These are phyloP conservation scores for Whitmania pigra DNA, from an alignment of 1,140 invertebrate species.

Conservation along the genomic window DNA sequence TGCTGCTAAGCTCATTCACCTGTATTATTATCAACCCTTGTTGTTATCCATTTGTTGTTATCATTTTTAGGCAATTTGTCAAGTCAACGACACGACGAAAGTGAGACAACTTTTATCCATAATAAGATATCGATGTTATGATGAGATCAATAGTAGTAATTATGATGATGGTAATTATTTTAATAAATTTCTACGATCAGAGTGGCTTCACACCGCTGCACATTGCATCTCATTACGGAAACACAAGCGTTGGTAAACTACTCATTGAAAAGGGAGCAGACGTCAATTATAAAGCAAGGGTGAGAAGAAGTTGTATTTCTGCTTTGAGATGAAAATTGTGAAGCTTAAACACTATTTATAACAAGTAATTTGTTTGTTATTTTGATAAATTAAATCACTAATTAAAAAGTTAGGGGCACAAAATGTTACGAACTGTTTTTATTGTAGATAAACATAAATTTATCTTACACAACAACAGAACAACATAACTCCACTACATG, in stretches of 20 bases:
- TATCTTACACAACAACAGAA: conserved; percentile 46
- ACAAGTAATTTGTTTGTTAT: too few species aligned
- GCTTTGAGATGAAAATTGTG: too few species aligned
- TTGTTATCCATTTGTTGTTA: neutral
- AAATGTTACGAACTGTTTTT: too few species aligned
- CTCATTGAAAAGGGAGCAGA: conserved; percentile 88
- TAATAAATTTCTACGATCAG: conserved; percentile 31
- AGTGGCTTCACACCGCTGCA: conserved; percentile 96
- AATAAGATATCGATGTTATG: too few species aligned
- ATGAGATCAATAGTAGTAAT: too few species aligned
- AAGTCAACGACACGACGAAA: conserved; percentile 8
- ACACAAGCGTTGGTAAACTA: conserved; percentile 83
- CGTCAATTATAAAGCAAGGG: conserved; percentile 92
- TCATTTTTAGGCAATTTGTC: neutral
- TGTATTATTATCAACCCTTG: too few species aligned
- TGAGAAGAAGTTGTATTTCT: conserved; percentile 32
- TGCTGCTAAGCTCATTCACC: neutral
- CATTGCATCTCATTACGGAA: conserved; percentile 96
- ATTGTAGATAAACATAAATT: too few species aligned
- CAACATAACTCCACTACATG: conserved; percentile 79
- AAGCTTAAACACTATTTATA: too few species aligned
- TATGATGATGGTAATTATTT: conserved; percentile 42
- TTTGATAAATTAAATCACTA: too few species aligned
- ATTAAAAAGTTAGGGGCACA: too few species aligned
- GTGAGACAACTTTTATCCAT: neutral